Percentiles rank a stretch among this genome's conserved stretches.
phyloP scores from a whole-genome alignment of 2,888 invertebrate species.

The Caenorhabditis becei region DNA sequence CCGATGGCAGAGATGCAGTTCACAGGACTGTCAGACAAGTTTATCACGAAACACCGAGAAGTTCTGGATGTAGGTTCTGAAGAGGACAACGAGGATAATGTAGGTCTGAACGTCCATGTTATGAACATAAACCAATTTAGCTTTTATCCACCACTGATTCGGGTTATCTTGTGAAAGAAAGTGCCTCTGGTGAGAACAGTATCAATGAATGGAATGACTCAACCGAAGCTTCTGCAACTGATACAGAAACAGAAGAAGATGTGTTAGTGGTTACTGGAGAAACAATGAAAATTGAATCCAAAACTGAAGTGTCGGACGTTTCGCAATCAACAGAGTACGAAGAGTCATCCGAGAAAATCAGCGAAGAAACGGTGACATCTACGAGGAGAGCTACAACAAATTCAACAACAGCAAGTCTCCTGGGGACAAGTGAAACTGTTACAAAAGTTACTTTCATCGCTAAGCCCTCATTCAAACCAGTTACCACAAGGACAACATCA shows the following conservation, averaged over 20 bases:
- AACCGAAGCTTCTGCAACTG: neutral
- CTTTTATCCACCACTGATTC: too few species aligned
- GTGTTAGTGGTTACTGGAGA: constrained; percentile 34
- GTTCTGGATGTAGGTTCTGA: neutral
- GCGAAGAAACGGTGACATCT: neutral
- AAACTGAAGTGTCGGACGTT: neutral
- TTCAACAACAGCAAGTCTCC: constrained; percentile 9
- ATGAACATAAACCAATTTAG: too few species aligned
- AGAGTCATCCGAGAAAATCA: neutral
- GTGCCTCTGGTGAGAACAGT: too few species aligned
- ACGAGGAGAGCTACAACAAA: neutral
- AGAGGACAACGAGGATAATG: neutral
- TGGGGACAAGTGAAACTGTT: neutral
- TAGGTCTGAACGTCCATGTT: too few species aligned
- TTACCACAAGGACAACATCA: neutral
- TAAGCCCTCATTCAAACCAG: too few species aligned
- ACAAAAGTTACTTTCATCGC: constrained; percentile 21
- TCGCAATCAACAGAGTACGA: constrained; percentile 4
- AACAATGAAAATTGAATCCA: constrained; percentile 7
- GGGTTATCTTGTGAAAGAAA: too few species aligned
- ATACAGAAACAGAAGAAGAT: constrained; percentile 6
- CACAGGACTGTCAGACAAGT: constrained; percentile 29
- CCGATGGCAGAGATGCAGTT: constrained; percentile 64
- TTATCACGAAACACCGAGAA: constrained; percentile 25
- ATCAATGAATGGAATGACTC: too few species aligned